Conservation (phyloP, 2,797 vertebrate species). For the Epinephelus awoara region DNA sequence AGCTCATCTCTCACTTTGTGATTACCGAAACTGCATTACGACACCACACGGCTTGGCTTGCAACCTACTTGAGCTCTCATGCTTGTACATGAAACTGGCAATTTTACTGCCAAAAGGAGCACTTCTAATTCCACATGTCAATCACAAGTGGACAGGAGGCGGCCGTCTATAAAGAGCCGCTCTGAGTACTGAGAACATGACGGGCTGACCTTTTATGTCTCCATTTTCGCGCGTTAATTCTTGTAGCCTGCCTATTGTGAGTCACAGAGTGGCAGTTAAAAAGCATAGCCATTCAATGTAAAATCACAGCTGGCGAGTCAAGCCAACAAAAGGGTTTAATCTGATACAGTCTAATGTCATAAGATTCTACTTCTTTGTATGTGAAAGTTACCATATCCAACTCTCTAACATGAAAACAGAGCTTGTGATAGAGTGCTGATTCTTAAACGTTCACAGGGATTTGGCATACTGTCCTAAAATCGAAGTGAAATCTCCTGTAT, state of each 20-base stretch:
- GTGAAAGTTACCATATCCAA: background rate
- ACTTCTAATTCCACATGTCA: slow-evolving; percentile 57
- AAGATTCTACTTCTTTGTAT: background rate
- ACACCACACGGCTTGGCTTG: slow-evolving; percentile 29
- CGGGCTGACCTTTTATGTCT: slow-evolving; percentile 55
- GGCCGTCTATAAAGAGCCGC: slow-evolving; percentile 31
- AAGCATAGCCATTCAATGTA: slow-evolving; percentile 21
- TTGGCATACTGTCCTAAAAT: background rate
- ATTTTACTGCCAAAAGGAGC: slow-evolving; percentile 44
- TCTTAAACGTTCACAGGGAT: background rate
- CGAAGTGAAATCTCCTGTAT: background rate
- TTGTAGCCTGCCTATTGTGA: slow-evolving; percentile 21
- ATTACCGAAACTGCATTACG: slow-evolving; percentile 50
- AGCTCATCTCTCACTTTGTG: slow-evolving; percentile 30
- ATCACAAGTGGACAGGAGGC: slow-evolving; percentile 52
- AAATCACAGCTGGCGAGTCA: background rate
- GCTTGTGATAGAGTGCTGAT: background rate
- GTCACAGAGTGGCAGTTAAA: slow-evolving; percentile 34
- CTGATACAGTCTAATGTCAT: background rate
- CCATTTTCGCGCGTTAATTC: slow-evolving; percentile 54
- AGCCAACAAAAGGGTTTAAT: background rate
- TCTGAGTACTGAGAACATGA: slow-evolving; percentile 59
- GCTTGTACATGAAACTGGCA: slow-evolving; percentile 45
- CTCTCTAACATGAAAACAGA: background rate
- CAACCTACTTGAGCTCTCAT: slow-evolving; percentile 45